These are phyloP conservation scores for Cataglyphis livida DNA, from an alignment of 2,888 invertebrate species.

Conservation along the genomic window DNA sequence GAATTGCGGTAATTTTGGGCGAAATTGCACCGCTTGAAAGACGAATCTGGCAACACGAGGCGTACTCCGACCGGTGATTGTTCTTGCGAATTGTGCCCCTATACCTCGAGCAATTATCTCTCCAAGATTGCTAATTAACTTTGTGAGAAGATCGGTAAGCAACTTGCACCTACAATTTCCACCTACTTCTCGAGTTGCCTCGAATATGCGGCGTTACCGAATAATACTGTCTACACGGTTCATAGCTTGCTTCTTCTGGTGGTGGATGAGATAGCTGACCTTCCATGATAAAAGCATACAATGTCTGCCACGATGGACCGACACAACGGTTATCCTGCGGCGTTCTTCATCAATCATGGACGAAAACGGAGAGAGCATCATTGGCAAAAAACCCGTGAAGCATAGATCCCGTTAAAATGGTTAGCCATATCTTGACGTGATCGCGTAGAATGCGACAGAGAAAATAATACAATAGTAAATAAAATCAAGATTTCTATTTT, in stretches of 20 bases:
- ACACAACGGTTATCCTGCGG: conserved; percentile 67
- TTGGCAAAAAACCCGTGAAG: conserved; percentile 80
- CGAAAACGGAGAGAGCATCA: conserved; percentile 69
- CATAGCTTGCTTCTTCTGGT: conserved; percentile 2
- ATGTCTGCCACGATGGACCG: conserved; percentile 37
- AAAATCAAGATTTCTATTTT: conserved; percentile 10
- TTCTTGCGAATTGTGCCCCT: conserved; percentile 67
- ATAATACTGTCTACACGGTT: conserved; percentile 36
- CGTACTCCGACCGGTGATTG: conserved; percentile 32
- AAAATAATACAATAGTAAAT: conserved; percentile 28
- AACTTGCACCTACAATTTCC: conserved; percentile 65
- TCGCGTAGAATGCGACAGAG: conserved; percentile 10
- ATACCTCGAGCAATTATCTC: conserved; percentile 76
- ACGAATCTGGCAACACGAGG: conserved; percentile 52
- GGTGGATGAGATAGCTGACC: conserved; percentile 43
- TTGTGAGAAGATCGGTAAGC: conserved; percentile 77
- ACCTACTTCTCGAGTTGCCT: conserved; percentile 62
- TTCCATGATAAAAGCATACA: conserved; percentile 32
- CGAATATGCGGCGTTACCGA: conserved; percentile 42
- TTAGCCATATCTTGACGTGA: conserved; percentile 63
- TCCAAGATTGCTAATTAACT: conserved; percentile 80
- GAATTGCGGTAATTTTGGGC: conserved; percentile 38
- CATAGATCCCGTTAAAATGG: conserved; percentile 78
- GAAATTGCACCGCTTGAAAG: conserved; percentile 33
- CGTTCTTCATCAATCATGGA: conserved; percentile 74